These are phyloP conservation scores for Gonioctena quinquepunctata DNA, from an alignment of 1,140 invertebrate genomes.

Conservation along the genomic window DNA sequence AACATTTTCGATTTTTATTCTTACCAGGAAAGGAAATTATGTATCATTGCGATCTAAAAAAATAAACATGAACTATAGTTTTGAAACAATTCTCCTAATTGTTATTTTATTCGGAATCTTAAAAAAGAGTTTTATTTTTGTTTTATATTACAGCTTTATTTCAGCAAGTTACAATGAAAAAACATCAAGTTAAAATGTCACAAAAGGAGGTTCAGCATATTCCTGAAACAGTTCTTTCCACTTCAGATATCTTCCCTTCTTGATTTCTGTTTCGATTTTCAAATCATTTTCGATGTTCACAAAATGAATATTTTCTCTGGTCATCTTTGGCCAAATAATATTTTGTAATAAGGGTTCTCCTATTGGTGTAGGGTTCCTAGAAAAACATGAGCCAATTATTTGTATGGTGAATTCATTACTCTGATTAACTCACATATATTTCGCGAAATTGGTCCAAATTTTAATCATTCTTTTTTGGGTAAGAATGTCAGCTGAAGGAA, in stretches of 20 bases:
- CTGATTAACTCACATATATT: constrained; percentile 3
- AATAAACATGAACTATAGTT: no score
- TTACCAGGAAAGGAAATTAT: no score
- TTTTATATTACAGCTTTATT: no score
- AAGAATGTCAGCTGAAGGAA: neutral
- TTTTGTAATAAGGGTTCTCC: constrained; percentile 23
- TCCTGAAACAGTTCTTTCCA: constrained; percentile 22
- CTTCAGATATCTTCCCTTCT: constrained; percentile 15
- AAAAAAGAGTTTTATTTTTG: no score
- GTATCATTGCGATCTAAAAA: no score
- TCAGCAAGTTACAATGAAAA: no score
- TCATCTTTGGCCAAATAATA: constrained; percentile 27
- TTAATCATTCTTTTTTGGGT: constrained; percentile 1
- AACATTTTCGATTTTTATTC: no score
- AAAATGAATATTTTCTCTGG: constrained; percentile 10
- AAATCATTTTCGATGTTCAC: constrained; percentile 23
- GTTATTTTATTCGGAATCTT: no score
- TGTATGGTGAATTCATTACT: neutral
- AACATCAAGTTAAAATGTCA: constrained; percentile 23
- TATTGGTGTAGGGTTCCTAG: constrained; percentile 29
- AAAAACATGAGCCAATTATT: constrained; percentile 14
- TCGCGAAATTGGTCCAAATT: constrained; percentile 2
- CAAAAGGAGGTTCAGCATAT: constrained; percentile 11
- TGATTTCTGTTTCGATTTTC: constrained; percentile 2
- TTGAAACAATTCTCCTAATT: no score